These are phyloP conservation scores for Ctenomys sociabilis DNA, from an alignment of 2,113 vertebrate species.

Conservation along the genomic window DNA sequence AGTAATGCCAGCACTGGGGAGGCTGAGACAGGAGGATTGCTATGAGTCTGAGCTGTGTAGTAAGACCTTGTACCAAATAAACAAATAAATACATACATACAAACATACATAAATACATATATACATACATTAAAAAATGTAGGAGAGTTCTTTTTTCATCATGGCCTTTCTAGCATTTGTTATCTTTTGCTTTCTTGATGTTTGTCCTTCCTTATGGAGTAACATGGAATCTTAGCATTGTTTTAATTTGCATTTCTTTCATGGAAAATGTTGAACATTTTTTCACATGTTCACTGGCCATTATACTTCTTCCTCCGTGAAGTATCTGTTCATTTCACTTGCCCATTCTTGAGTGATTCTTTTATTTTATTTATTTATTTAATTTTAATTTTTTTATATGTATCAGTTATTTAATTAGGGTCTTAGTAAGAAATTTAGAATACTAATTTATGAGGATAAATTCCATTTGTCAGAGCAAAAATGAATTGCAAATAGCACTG, in stretches of 20 bases:
- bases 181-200: not conserved
- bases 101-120: too few relatives aligned
- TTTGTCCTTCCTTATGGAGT: not conserved
- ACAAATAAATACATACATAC: too few relatives aligned
- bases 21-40: too few relatives aligned
- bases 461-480: too few relatives aligned
- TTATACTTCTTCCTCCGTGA: not conserved
- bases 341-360: not conserved
- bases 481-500: too few relatives aligned
- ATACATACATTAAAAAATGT: not conserved
- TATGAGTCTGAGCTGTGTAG: too few relatives aligned
- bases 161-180: not conserved
- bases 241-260: not conserved
- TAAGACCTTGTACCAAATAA: too few relatives aligned
- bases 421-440: too few relatives aligned
- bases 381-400: too few relatives aligned
- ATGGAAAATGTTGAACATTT: not conserved
- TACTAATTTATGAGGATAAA: too few relatives aligned
- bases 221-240: not conserved
- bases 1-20: too few relatives aligned
- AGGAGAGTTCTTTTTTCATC: not conserved
- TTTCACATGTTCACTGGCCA: not conserved
- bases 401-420: too few relatives aligned
- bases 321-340: not conserved
- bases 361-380: not conserved